These are phyloP conservation scores for Tenthredo livida DNA, from an alignment of 2,888 invertebrate genomes.

Conservation along the genomic window DNA sequence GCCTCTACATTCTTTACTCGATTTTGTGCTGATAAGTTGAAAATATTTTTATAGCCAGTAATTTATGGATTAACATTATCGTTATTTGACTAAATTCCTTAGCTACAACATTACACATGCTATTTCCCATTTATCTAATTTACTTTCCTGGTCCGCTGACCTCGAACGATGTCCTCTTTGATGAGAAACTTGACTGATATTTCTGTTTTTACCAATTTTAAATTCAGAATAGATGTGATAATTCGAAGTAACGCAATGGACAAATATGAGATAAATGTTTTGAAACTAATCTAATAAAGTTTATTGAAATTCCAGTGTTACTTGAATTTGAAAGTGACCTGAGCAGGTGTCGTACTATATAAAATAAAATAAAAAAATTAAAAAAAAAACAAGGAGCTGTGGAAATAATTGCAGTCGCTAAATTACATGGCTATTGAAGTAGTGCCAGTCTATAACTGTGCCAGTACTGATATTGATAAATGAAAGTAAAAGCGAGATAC, in stretches of 20 bases:
- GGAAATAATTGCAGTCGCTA: slow-evolving; percentile 30
- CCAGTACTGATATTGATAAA: slow-evolving; percentile 41
- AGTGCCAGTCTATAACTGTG: not conserved
- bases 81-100: not conserved
- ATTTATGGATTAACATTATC: not conserved
- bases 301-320: slow-evolving; percentile 7
- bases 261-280: not conserved
- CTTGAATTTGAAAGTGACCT: slow-evolving; percentile 32
- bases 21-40: not conserved
- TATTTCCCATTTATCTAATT: not conserved
- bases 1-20: not conserved
- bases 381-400: not conserved
- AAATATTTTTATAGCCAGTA: slow-evolving; percentile 10
- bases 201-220: not conserved
- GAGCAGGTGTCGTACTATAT: slow-evolving; percentile 4
- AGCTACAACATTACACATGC: not conserved
- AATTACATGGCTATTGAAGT: slow-evolving; percentile 28
- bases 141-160: slow-evolving; percentile 41
- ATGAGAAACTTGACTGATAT: not conserved
- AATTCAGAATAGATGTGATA: not conserved
- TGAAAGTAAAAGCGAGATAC: slow-evolving; percentile 46
- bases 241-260: not conserved
- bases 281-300: not conserved
- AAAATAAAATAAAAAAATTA: not conserved
- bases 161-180: not conserved